These are phyloP conservation scores for Tyrannus savana DNA, from an alignment of 2,113 vertebrate species.

Conservation along the genomic window DNA sequence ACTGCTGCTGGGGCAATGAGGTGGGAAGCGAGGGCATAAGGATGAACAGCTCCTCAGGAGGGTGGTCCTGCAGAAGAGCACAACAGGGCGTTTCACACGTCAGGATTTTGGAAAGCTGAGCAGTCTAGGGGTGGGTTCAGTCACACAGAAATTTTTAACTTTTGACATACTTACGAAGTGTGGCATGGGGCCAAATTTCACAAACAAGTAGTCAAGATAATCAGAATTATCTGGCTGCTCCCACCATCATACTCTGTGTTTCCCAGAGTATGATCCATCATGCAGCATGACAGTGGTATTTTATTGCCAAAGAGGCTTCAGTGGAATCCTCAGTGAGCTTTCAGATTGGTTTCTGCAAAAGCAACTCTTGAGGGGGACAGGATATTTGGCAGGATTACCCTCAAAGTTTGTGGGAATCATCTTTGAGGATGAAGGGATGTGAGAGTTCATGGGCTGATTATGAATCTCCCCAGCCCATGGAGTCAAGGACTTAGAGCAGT, in stretches of 20 bases:
- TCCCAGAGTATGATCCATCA: not conserved
- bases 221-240: not conserved
- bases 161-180: not conserved
- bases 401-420: not conserved
- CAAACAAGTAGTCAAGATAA: not conserved
- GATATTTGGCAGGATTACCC: not conserved
- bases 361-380: rapidly evolving
- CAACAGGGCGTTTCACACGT: not conserved
- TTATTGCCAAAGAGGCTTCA: not conserved
- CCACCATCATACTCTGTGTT: not conserved
- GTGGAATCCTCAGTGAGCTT: not conserved
- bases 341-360: not conserved
- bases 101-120: not conserved
- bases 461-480: not conserved
- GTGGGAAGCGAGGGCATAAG: not conserved
- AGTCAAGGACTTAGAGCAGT: not conserved
- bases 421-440: not conserved
- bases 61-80: not conserved
- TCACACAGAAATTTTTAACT: not conserved
- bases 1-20: not conserved
- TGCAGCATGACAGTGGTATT: not conserved
- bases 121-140: rapidly evolving
- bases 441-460: not conserved
- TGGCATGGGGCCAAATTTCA: not conserved
- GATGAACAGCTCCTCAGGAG: rapidly evolving